These are phyloP conservation scores for Tachypleus tridentatus DNA, from an alignment of 1,140 invertebrate genomes.

Conservation along the genomic window DNA sequence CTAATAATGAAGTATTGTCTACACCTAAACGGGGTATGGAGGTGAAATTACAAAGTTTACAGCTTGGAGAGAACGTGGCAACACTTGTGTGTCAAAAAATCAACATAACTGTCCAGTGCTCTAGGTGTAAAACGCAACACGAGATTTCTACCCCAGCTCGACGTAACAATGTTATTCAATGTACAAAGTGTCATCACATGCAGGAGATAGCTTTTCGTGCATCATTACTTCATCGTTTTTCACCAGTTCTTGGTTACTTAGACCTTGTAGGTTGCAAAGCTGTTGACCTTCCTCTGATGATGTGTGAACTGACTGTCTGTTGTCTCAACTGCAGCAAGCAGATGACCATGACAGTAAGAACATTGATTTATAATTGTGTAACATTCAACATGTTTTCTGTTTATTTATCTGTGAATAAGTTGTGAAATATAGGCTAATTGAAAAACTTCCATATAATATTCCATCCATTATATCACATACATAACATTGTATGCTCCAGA, in stretches of 20 bases:
- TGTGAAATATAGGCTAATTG: too few species aligned
- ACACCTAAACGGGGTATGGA: constrained; percentile 27
- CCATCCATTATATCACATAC: too few species aligned
- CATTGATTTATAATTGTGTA: too few species aligned
- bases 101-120: constrained; percentile 29
- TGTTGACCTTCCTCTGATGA: constrained; percentile 32
- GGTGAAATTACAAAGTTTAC: constrained; percentile 27
- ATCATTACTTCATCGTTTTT: constrained; percentile 30
- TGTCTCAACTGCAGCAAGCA: constrained; percentile 33
- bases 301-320: constrained; percentile 27
- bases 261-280: constrained; percentile 31
- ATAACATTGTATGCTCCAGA: too few species aligned
- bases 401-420: too few species aligned
- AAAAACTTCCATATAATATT: too few species aligned
- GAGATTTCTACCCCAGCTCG: constrained; percentile 26
- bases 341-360: constrained; percentile 13
- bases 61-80: constrained; percentile 28
- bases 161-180: constrained; percentile 26
- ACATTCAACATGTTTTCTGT: too few species aligned
- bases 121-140: constrained; percentile 30
- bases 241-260: constrained; percentile 31
- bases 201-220: constrained; percentile 29
- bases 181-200: constrained; percentile 29
- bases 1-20: neutral
- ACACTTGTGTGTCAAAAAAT: constrained; percentile 28